These are phyloP conservation scores for Xiphorhynchus elegans DNA, from an alignment of 2,113 vertebrate species.

Conservation along the genomic window DNA sequence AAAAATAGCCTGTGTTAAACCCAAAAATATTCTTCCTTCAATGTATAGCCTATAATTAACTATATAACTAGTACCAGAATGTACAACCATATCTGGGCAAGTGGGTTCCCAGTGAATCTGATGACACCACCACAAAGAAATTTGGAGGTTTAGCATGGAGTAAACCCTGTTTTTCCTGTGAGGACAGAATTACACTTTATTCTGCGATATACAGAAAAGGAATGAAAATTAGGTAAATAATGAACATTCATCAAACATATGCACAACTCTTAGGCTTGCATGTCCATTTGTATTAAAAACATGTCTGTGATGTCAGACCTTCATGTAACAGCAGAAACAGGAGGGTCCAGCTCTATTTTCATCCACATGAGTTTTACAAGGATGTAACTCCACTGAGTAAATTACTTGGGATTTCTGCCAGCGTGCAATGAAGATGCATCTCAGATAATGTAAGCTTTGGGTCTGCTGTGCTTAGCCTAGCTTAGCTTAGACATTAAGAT, in stretches of 20 bases:
- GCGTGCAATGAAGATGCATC: background rate
- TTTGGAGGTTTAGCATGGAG: background rate
- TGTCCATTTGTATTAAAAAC: constrained; percentile 25
- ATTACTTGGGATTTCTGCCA: constrained; percentile 2
- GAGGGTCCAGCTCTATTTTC: background rate
- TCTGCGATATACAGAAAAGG: background rate
- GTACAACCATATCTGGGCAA: background rate
- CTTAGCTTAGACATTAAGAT: constrained; percentile 11
- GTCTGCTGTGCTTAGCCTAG: constrained; percentile 2
- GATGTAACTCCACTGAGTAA: background rate
- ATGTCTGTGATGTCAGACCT: background rate
- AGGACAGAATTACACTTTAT: background rate
- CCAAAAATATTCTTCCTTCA: background rate
- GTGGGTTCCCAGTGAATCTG: background rate
- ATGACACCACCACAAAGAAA: background rate
- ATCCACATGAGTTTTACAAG: background rate
- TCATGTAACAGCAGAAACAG: background rate
- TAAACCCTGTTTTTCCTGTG: constrained; percentile 17
- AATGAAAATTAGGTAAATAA: constrained; percentile 36
- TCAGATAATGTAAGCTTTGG: background rate
- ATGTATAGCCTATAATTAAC: background rate
- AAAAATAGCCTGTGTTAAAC: background rate
- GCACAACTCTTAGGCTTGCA: background rate
- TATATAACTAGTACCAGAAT: background rate
- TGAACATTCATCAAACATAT: background rate